Base-by-base conservation (phyloP, 2,888 invertebrate genomes). In the Cephonodes hylas region DNA sequence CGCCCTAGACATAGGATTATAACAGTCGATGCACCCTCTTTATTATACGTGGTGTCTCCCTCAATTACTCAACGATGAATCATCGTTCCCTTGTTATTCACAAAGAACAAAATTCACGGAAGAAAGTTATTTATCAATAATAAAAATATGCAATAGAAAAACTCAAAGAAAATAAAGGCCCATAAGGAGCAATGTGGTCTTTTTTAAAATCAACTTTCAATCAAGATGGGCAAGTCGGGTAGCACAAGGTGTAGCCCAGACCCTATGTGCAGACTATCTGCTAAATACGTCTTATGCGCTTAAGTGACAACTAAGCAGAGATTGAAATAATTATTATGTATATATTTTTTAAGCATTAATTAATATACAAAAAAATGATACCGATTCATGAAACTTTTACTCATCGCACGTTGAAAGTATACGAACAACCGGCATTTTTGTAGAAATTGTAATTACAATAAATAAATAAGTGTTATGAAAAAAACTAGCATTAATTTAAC, bases 1-100 rank as follows among this genome's bases (percentile, higher is more conserved):
- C 10, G 18, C 44, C 10, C 2, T 8, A 44, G 8, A 8, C 15
- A 27, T 27, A n/a, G 7, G 23, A 42, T 45, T n/a, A 10, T 20
- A 22, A 45, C 45, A 45, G 10, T 31, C 7, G 10, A 31, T 59
- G 59, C 70, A 69, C 74, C 73, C 79, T 68, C 68, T 66, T 67
- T 66, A 18, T 67, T 62, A 63, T 58, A 69, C 65, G 72, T 70
- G 69, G 69, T 72, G 76, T 79, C 81, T 83, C 84, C 84, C 84
- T 83, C 80, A 77, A 78, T 81, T 81, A 83, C 81, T 82, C 80
- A 81, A 68, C 75, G 86, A 86, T 91, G 91, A 91, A 80, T 91
- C 91, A 91, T 88, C 89, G 84, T 74, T 76, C 74, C 75, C 71
- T 79, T 76, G 71, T 73, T 79, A 76, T 77, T 82, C 80, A 86